These are phyloP conservation scores for Dallia pectoralis DNA, from an alignment of 2,797 vertebrate species.

Conservation along the genomic window DNA sequence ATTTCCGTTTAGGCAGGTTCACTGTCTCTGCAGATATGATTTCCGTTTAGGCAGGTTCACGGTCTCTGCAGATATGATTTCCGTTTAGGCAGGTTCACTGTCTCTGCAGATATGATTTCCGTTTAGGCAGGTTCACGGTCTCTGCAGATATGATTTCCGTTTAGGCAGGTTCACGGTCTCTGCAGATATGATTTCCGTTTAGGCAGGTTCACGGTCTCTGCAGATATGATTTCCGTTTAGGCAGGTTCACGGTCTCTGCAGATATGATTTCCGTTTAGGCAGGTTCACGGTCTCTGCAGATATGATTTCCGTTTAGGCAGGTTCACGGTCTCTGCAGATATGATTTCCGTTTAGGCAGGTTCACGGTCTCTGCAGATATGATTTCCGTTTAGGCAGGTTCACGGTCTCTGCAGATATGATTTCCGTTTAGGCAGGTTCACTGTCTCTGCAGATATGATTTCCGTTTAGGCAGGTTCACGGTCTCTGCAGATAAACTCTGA, in stretches of 20 bases:
- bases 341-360: neutral
- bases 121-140: neutral
- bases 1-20: too few species aligned
- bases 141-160: neutral
- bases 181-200: neutral
- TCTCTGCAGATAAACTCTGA: neutral
- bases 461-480: neutral
- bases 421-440: neutral
- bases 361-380: too few species aligned
- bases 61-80: too few species aligned
- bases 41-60: too few species aligned
- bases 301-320: neutral
- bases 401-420: neutral
- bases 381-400: neutral
- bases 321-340: neutral
- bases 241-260: neutral
- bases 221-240: neutral
- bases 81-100: neutral
- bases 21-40: too few species aligned
- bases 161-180: neutral
- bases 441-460: neutral
- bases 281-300: neutral
- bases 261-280: neutral
- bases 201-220: neutral
- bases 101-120: neutral